These are phyloP conservation scores for Drosophila atripex DNA, from an alignment of 2,888 invertebrate species.

Conservation along the genomic window DNA sequence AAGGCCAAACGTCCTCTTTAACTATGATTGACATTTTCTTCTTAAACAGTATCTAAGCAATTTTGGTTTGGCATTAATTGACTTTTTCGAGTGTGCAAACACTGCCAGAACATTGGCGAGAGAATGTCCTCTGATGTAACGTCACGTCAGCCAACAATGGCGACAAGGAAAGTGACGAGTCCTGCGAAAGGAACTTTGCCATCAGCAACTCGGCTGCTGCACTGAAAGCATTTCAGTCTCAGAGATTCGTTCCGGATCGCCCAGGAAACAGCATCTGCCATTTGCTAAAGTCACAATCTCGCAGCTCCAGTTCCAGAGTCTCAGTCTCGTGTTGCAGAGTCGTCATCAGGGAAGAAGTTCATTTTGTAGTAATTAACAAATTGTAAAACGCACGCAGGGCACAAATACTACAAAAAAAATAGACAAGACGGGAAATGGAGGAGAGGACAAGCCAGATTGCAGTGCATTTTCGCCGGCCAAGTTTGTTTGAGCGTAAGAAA, in stretches of 20 bases:
- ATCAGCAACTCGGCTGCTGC: slow-evolving; percentile 34
- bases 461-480: slow-evolving; percentile 54
- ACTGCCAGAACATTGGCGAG: slow-evolving; percentile 16
- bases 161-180: slow-evolving; percentile 53
- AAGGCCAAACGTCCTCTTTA: not conserved
- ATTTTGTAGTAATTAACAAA: slow-evolving; percentile 77
- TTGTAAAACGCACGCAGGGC: slow-evolving; percentile 61
- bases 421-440: not conserved
- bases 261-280: slow-evolving; percentile 67
- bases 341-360: slow-evolving; percentile 62
- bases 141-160: slow-evolving; percentile 62
- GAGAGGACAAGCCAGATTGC: slow-evolving; percentile 23
- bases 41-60: not conserved
- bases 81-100: slow-evolving; percentile 1
- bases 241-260: slow-evolving; percentile 31
- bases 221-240: slow-evolving; percentile 64
- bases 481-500: slow-evolving; percentile 67
- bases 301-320: slow-evolving; percentile 8
- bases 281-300: slow-evolving; percentile 48
- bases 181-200: slow-evolving; percentile 1
- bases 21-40: not conserved
- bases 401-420: slow-evolving; percentile 6
- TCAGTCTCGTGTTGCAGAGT: slow-evolving; percentile 8
- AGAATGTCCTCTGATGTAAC: slow-evolving; percentile 45
- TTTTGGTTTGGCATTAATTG: not conserved